Percentiles rank a stretch among this genome's conserved stretches.
Evolutionary conservation across 2,888 invertebrate species (phyloP).

Genomic region (Lithophane semibrunnea): DNA sequence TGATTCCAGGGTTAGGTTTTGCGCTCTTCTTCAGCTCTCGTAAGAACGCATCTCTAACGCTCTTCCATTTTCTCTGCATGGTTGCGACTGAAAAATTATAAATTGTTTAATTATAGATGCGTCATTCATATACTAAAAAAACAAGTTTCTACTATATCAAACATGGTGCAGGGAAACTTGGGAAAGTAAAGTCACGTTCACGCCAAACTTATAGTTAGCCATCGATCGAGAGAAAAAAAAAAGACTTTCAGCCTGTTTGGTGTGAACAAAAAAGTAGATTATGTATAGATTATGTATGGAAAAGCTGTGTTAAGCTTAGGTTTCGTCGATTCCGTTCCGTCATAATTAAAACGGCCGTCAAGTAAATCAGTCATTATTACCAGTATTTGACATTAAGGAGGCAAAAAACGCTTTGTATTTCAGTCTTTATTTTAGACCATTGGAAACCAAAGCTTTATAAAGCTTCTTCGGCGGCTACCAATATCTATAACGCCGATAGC

Average conservation of each 20-base stretch:
- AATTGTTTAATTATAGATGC: background rate
- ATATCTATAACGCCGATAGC: background rate
- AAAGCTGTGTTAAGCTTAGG: background rate
- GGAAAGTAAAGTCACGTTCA: background rate
- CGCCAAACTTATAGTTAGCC: background rate
- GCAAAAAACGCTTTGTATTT: background rate
- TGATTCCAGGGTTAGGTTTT: accelerated
- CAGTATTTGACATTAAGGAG: background rate
- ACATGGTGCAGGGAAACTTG: background rate
- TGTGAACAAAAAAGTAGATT: background rate
- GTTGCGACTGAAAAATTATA: conserved; percentile 22
- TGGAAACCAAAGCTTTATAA: background rate
- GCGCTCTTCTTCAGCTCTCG: conserved; percentile 23
- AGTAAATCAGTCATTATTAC: background rate
- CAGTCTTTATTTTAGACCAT: background rate
- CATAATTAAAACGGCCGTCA: background rate
- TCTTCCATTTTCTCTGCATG: conserved; percentile 41
- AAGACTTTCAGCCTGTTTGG: background rate
- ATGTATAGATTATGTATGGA: background rate
- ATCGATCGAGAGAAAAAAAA: background rate
- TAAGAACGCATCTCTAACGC: conserved; percentile 41
- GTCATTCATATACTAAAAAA: background rate
- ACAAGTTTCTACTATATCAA: background rate
- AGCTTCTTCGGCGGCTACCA: background rate
- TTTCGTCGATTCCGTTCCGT: background rate